Conservation (phyloP, 64 coral and sea anemone species). For the Orbicella faveolata region DNA sequence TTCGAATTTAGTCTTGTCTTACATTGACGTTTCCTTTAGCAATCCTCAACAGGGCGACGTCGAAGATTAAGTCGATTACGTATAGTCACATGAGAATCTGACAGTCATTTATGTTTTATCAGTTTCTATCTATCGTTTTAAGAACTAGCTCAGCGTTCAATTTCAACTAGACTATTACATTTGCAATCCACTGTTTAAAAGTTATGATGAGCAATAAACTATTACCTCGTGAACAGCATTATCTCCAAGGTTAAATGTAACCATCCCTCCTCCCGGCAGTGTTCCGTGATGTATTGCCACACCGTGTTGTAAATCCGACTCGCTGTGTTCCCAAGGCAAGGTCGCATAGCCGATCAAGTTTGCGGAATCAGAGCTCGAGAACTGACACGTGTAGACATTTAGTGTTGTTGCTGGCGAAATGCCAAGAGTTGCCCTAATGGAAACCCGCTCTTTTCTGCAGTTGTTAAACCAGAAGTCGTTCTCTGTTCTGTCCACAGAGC, state of each 20-base stretch:
- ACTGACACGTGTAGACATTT: constrained; percentile 75
- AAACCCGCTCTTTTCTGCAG: background rate
- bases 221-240: constrained; percentile 81
- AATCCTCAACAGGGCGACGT: no score
- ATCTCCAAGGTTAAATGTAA: constrained; percentile 51
- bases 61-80: no score
- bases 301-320: constrained; percentile 50
- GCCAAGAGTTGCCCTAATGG: constrained; percentile 29
- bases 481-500: constrained; percentile 58
- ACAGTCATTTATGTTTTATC: no score
- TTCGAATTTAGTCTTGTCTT: no score
- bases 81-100: no score
- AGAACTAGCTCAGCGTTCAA: no score
- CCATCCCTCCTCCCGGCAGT: constrained; percentile 56
- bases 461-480: constrained; percentile 65
- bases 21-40: no score
- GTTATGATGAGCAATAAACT: background rate
- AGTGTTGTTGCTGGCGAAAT: constrained; percentile 58
- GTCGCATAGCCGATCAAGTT: constrained; percentile 42
- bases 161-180: no score
- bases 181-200: background rate
- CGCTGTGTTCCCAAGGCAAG: constrained; percentile 67
- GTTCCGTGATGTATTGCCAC: constrained; percentile 67
- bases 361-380: background rate
- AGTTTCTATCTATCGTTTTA: no score